Conservation (phyloP, 1,140 invertebrate species). For the Calosoma granatense region DNA sequence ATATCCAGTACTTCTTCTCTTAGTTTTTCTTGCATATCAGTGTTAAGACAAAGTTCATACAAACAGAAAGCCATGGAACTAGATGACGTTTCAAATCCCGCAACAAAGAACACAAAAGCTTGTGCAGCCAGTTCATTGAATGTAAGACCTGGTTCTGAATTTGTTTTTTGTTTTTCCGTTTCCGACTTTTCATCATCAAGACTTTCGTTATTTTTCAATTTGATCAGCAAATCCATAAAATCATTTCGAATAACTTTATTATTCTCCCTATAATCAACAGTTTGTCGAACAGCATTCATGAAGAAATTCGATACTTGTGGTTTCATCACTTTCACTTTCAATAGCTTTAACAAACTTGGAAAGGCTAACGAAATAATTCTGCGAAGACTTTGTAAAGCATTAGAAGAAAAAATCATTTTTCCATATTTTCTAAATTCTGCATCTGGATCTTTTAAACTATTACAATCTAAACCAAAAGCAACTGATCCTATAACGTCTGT, state of each 20-base stretch:
- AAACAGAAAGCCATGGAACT: conserved; percentile 37
- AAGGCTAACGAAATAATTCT: neutral
- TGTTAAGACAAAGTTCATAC: conserved; percentile 40
- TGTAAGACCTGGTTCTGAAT: neutral
- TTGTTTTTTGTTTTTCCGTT: neutral
- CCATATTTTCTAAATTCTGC: conserved; percentile 30
- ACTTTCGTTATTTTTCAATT: conserved; percentile 2
- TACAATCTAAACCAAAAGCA: conserved; percentile 39
- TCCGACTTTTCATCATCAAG: neutral
- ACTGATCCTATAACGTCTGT: conserved; percentile 39
- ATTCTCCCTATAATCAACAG: conserved; percentile 37
- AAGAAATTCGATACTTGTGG: conserved; percentile 31
- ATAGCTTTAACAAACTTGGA: neutral
- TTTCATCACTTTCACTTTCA: neutral
- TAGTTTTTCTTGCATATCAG: conserved; percentile 37
- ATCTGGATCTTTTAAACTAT: conserved; percentile 31
- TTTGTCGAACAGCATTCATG: conserved; percentile 39
- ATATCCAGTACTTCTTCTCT: conserved; percentile 36
- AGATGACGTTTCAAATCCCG: conserved; percentile 50
- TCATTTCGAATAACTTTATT: conserved; percentile 38
- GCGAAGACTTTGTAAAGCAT: neutral
- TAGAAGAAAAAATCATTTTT: neutral
- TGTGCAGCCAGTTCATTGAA: conserved; percentile 26
- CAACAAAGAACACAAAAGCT: conserved; percentile 37
- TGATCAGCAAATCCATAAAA: conserved; percentile 40